These are phyloP conservation scores for Archips crataeganus DNA, from an alignment of 2,888 invertebrate species.

Conservation along the genomic window DNA sequence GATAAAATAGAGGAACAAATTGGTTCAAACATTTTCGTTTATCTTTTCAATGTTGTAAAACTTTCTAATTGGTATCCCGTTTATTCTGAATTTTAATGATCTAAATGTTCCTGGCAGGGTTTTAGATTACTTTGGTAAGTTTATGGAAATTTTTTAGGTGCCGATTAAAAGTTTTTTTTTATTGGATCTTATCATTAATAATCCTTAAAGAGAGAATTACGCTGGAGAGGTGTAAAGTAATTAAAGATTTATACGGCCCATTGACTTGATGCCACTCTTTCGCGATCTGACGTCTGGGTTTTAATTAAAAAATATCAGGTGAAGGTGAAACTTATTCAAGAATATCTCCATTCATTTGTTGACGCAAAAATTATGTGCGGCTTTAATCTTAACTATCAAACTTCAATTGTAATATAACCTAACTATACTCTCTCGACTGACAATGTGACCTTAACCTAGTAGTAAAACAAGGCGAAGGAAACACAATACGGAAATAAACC, in stretches of 20 bases:
- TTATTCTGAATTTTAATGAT: constrained; percentile 16
- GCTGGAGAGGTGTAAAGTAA: background rate
- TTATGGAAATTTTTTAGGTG: constrained; percentile 15
- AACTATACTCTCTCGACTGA: constrained; percentile 45
- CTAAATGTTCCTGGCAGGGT: constrained; percentile 9
- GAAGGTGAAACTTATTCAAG: background rate
- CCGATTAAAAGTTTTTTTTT: constrained; percentile 20
- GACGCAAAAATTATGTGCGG: too few relatives aligned
- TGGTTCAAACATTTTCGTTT: constrained; percentile 18
- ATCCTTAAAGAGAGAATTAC: background rate
- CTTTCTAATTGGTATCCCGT: constrained; percentile 27
- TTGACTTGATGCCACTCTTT: background rate
- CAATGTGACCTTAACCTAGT: constrained; percentile 54
- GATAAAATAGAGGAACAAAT: background rate
- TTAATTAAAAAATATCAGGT: background rate
- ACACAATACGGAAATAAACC: constrained; percentile 68
- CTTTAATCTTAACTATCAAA: background rate
- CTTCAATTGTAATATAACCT: background rate
- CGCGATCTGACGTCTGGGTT: background rate
- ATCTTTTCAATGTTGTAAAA: constrained; percentile 14
- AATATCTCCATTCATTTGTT: too few relatives aligned
- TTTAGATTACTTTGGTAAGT: constrained; percentile 5
- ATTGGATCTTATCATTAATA: background rate
- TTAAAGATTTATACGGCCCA: constrained; percentile 17
- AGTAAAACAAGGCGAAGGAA: constrained; percentile 63